A percentile compares a stretch with the other conserved stretches of the same genome.
Evolutionary conservation across 2,888 invertebrate species (phyloP).

Genomic region (Dichetophora obliterata): DNA sequence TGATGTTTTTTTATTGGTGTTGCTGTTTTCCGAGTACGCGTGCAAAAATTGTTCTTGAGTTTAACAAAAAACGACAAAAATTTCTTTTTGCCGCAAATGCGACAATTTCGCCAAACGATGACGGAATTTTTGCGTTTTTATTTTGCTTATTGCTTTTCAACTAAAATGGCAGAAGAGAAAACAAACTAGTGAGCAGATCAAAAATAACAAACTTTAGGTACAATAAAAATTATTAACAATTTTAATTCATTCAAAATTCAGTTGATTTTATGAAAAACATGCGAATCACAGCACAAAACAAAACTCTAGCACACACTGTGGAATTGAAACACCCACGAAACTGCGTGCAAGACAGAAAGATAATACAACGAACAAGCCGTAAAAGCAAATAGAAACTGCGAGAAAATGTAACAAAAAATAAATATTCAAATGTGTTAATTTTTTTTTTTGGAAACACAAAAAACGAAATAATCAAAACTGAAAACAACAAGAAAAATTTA

Average conservation of each 20-base stretch:
- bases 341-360: background rate
- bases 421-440: slow-evolving; percentile 38
- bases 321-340: slow-evolving; percentile 42
- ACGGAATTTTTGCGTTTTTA: slow-evolving; percentile 5
- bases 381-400: slow-evolving; percentile 38
- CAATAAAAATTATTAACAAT: background rate
- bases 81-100: slow-evolving; percentile 45
- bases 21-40: slow-evolving; percentile 32
- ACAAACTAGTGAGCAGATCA: background rate
- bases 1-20: slow-evolving; percentile 25
- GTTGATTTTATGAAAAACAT: background rate
- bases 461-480: background rate
- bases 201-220: slow-evolving; percentile 27
- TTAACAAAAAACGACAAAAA: slow-evolving; percentile 24
- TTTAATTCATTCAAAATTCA: background rate
- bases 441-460: slow-evolving; percentile 39
- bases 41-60: slow-evolving; percentile 33
- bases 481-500: slow-evolving; percentile 28
- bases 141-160: background rate
- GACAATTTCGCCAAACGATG: slow-evolving; percentile 45
- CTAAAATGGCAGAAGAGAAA: background rate
- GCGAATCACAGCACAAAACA: slow-evolving; percentile 27
- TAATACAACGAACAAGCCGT: slow-evolving; percentile 16
- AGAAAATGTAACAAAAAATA: slow-evolving; percentile 41
- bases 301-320: background rate